Evolutionary conservation across 1,140 invertebrate species (phyloP).

Genomic region (Bactericera cockerelli): DNA sequence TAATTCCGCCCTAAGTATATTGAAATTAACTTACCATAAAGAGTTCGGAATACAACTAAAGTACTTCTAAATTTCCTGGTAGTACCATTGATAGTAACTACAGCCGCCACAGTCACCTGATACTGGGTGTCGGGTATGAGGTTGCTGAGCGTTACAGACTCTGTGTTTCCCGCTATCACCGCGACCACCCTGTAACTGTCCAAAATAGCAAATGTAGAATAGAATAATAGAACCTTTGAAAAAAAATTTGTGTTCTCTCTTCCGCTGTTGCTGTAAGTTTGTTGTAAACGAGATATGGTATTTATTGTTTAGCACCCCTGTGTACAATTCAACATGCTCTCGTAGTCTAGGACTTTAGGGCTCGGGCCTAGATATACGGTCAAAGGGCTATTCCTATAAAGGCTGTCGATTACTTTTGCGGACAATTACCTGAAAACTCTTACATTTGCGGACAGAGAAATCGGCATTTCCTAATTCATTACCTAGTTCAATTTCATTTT

Average conservation of each 20-base stretch:
- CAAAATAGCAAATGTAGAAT: conserved; percentile 9
- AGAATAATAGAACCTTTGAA: background rate
- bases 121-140: conserved; percentile 72
- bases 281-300: background rate
- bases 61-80: conserved; percentile 63
- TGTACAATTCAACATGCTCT: too few species aligned
- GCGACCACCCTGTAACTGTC: conserved; percentile 77
- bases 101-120: conserved; percentile 62
- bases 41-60: conserved; percentile 69
- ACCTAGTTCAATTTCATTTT: too few species aligned
- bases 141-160: conserved; percentile 60
- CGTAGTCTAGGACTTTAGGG: too few species aligned
- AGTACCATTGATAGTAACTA: conserved; percentile 35
- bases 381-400: too few species aligned
- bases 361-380: too few species aligned
- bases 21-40: conserved; percentile 44
- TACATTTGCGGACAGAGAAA: too few species aligned
- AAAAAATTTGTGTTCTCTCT: background rate
- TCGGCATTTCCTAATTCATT: too few species aligned
- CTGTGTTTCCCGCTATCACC: conserved; percentile 68
- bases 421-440: too few species aligned
- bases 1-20: too few species aligned
- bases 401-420: too few species aligned
- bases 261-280: background rate
- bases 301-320: background rate